Conservation (phyloP, 92 coral and sea anemone species). For the Anthopleura xanthogrammica region DNA sequence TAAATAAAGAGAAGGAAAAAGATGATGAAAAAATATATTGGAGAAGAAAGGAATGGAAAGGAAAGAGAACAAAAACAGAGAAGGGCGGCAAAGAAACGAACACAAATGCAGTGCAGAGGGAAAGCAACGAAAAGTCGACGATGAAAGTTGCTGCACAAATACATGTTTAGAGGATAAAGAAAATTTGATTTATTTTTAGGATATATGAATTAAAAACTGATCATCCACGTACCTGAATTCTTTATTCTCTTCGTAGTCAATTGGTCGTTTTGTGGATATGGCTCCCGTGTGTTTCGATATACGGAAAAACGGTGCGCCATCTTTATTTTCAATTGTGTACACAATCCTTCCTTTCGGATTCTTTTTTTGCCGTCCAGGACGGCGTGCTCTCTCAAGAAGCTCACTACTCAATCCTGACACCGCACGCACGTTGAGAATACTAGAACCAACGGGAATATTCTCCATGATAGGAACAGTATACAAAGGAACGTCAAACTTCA, state of each 20-base stretch:
- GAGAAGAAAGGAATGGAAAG: too few relatives aligned
- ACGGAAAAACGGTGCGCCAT: slow-evolving; percentile 37
- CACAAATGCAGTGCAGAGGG: too few relatives aligned
- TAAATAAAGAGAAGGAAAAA: too few relatives aligned
- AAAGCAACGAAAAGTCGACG: too few relatives aligned
- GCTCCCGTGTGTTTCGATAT: slow-evolving; percentile 64
- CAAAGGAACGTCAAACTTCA: slow-evolving; percentile 67
- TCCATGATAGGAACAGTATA: slow-evolving; percentile 63
- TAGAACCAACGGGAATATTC: slow-evolving; percentile 59
- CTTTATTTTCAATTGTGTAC: slow-evolving; percentile 59
- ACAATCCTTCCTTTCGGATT: slow-evolving; percentile 46
- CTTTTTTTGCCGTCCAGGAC: slow-evolving; percentile 34
- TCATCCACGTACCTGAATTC: slow-evolving; percentile 49
- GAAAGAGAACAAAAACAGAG: too few relatives aligned
- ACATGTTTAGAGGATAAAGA: too few relatives aligned
- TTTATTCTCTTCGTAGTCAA: slow-evolving; percentile 66
- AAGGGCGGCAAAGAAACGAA: too few relatives aligned
- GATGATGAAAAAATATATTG: too few relatives aligned
- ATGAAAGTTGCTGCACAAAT: too few relatives aligned
- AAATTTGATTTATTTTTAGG: too few relatives aligned
- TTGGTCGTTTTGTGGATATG: slow-evolving; percentile 40
- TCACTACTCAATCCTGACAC: slow-evolving; percentile 52
- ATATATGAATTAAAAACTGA: background rate
- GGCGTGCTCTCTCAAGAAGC: slow-evolving; percentile 17
- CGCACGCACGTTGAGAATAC: slow-evolving; percentile 74